phyloP scores from a whole-genome alignment of 2,113 vertebrate genomes.

The Amia ocellicauda region DNA sequence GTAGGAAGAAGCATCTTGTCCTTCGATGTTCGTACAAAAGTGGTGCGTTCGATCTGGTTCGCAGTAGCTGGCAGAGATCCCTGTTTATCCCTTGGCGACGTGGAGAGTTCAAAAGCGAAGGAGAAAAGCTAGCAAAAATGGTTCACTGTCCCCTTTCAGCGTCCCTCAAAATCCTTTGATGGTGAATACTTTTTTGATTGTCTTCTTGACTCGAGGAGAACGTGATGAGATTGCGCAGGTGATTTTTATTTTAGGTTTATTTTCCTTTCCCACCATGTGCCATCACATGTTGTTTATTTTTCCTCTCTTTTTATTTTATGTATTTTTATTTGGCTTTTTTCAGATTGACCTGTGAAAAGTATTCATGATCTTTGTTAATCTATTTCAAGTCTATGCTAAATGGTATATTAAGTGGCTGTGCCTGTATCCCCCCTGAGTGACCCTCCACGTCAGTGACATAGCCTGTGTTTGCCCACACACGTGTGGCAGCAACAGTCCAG shows the following conservation, averaged over 20 bases:
- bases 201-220: neutral
- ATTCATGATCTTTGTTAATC: neutral
- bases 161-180: neutral
- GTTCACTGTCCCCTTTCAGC: neutral
- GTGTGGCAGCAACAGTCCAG: constrained; percentile 51
- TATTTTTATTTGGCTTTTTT: constrained; percentile 51
- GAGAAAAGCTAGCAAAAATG: neutral
- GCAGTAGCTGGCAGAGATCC: neutral
- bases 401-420: constrained; percentile 48
- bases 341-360: constrained; percentile 60
- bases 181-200: neutral
- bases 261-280: constrained; percentile 1
- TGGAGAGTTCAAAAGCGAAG: neutral
- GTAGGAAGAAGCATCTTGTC: constrained; percentile 9
- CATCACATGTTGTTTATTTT: constrained; percentile 36
- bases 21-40: neutral
- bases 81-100: neutral
- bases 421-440: constrained; percentile 31
- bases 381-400: neutral
- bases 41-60: neutral
- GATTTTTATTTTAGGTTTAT: neutral
- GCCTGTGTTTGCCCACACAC: constrained; percentile 40
- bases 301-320: constrained; percentile 55
- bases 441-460: constrained; percentile 35
- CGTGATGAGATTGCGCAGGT: neutral